These are phyloP conservation scores for Philaenus spumarius DNA, from an alignment of 1,140 invertebrate species.

Conservation along the genomic window DNA sequence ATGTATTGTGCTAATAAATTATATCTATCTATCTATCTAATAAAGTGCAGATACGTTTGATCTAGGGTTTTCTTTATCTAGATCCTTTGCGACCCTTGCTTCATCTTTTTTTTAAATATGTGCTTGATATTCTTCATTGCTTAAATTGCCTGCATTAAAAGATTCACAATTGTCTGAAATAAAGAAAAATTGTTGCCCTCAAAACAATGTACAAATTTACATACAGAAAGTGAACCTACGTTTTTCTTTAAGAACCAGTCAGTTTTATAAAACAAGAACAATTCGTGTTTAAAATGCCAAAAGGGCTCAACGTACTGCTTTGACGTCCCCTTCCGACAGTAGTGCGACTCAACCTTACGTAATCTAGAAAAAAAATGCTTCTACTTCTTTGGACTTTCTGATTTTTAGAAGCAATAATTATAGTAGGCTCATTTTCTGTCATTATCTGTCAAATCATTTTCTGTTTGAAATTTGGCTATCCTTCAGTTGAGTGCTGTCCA, in stretches of 20 bases:
- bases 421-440: background rate
- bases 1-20: no score
- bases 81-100: constrained; percentile 28
- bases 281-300: constrained; percentile 10
- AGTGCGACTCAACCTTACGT: constrained; percentile 11
- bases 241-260: constrained; percentile 16
- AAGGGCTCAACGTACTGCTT: constrained; percentile 13
- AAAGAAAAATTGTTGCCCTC: constrained; percentile 31
- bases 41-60: constrained; percentile 21
- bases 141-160: constrained; percentile 33
- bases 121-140: constrained; percentile 29
- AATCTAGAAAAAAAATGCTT: constrained; percentile 6
- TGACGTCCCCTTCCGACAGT: constrained; percentile 6
- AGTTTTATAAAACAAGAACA: constrained; percentile 13
- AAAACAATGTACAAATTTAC: constrained; percentile 24
- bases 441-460: background rate
- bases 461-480: background rate
- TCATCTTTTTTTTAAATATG: constrained; percentile 29
- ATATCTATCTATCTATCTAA: no score
- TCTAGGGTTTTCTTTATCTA: constrained; percentile 23
- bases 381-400: background rate
- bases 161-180: constrained; percentile 32
- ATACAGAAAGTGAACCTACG: constrained; percentile 5
- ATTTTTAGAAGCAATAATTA: background rate
- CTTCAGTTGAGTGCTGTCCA: constrained; percentile 8